Evolutionary conservation across 2,888 invertebrate species (phyloP).

Genomic region (Phaonia tiefii): DNA sequence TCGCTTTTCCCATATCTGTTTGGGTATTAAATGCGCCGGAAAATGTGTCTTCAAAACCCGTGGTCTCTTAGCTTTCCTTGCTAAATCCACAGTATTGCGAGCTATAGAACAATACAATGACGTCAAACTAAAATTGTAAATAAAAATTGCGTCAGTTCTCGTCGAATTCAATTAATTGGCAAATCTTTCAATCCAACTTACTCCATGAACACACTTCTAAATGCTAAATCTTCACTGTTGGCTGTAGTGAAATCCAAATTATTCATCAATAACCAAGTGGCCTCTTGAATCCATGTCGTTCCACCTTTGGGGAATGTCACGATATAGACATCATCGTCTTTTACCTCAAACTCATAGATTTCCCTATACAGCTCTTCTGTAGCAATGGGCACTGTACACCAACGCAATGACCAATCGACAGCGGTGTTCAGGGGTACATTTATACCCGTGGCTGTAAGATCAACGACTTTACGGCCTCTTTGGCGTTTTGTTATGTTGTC

Average conservation of each 20-base stretch:
- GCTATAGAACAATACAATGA: slow-evolving; percentile 3
- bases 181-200: no score
- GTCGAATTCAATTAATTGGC: no score
- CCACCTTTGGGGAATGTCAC: slow-evolving; percentile 70
- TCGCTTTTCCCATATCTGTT: slow-evolving; percentile 69
- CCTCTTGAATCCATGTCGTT: slow-evolving; percentile 73
- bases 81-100: slow-evolving; percentile 21
- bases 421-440: slow-evolving; percentile 62
- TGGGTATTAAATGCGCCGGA: slow-evolving; percentile 70
- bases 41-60: slow-evolving; percentile 71
- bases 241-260: slow-evolving; percentile 69
- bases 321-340: slow-evolving; percentile 69
- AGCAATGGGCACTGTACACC: slow-evolving; percentile 61
- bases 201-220: slow-evolving; percentile 68
- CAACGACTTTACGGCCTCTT: slow-evolving; percentile 14
- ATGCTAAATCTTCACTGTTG: slow-evolving; percentile 39
- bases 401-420: slow-evolving; percentile 61
- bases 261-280: slow-evolving; percentile 71
- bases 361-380: neutral
- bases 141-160: no score
- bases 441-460: slow-evolving; percentile 31
- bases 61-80: slow-evolving; percentile 60
- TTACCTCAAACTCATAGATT: slow-evolving; percentile 68
- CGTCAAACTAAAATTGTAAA: slow-evolving; percentile 26
- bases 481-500: slow-evolving; percentile 34